Evolutionary conservation across 2,888 invertebrate genomes (phyloP), one percentile per base, ranked within the genome.

Genomic region (Epinotia demarniana): DNA sequence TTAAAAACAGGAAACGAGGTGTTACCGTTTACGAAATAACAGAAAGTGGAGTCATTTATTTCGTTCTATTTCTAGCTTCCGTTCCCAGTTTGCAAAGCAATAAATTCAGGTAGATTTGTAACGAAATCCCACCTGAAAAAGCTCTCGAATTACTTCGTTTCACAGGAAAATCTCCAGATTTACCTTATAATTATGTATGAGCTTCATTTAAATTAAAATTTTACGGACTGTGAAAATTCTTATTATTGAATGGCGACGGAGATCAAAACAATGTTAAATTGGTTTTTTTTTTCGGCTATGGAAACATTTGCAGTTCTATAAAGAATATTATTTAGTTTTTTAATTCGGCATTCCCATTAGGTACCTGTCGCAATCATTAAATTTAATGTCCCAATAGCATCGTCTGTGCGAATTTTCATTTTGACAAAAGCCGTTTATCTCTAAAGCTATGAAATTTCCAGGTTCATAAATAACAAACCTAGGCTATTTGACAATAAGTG

Each of bases 161-260:
- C 33, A 58, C 57, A 5, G 69, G 68, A 67, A 74, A 74, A 74
- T 74, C 57, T 69, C 27, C 49, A 70, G 74, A 74, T 74, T 74
- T 64, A 57, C 74, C 74, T 74, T 70, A 74, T 74, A 74, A 74
- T 74, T 74, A 74, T 74, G 74, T 69, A 74, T 70, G 69, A 70
- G 74, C n/a, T 74, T 70, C 58, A 58, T 70, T 74, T 74, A 70
- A 69, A 74, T 70, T 74, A 58, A 70, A 69, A 74, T 70, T 70
- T 58, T 19, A 39, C 61, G 49, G 58, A 39, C 53, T 33, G 69
- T 58, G 63, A 70, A 62, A 70, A 66, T 70, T 70, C 63, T 33
- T 55, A 64, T 64, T 70, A 49, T 55, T 57, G 57, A 64, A 64
- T 49, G 12, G 33, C n/a, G 18, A 12, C 1, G 33, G 33, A 57